phyloP scores from a whole-genome alignment of 2,797 vertebrate genomes.

The Sebastes taczanowskii region DNA sequence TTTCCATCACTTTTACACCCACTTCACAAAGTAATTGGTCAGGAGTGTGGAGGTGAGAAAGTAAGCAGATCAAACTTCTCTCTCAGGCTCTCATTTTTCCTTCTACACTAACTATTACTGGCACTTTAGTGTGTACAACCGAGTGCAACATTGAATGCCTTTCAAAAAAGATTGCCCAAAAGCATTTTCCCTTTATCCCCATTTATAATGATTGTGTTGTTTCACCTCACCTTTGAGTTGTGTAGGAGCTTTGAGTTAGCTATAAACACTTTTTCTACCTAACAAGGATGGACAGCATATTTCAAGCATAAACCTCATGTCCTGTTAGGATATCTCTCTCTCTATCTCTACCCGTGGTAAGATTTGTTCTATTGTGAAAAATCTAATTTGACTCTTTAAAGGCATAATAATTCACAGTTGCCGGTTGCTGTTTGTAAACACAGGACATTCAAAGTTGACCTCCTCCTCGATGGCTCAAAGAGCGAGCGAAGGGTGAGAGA shows the following conservation, averaged over 20 bases:
- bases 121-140: neutral
- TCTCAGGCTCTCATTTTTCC: neutral
- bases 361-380: neutral
- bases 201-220: neutral
- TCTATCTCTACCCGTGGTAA: neutral
- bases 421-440: too few relatives aligned
- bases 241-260: neutral
- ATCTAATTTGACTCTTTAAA: neutral
- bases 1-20: too few relatives aligned
- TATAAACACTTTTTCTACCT: neutral
- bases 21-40: too few relatives aligned
- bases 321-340: neutral
- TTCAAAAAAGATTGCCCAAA: neutral
- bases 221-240: neutral
- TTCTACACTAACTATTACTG: neutral
- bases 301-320: neutral
- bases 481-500: too few relatives aligned
- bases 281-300: neutral
- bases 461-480: too few relatives aligned
- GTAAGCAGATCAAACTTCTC: neutral
- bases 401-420: neutral
- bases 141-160: neutral
- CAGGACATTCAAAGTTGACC: too few relatives aligned
- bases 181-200: neutral
- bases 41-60: neutral